Base-by-base conservation (phyloP, 2,888 invertebrate genomes). In the Poecilus cupreus region DNA sequence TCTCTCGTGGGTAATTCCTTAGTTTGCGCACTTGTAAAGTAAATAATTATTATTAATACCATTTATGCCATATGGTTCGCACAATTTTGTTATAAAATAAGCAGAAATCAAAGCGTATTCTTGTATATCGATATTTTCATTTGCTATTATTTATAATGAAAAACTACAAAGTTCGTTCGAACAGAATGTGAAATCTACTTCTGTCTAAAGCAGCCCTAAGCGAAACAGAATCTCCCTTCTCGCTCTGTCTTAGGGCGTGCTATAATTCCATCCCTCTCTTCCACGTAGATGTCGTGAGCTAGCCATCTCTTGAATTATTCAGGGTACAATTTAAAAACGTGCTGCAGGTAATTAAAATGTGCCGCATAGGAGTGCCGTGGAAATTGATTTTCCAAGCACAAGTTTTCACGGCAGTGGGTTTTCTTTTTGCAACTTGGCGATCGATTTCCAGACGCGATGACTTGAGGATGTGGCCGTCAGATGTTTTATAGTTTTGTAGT, bases 301-400 rank as follows among this genome's bases (percentile, higher is more conserved):
- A 57, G 76, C 46, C 75, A 43, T 64, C 78, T 64, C 46, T 24
- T 78, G 78, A 78, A 80, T 80, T 39, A 80, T 80, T 80, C 80
- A 80, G 72, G 60, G 57, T 72, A 80, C 80, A 74, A 80, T 80
- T 80, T 74, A 80, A 80, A 80, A 80, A 80, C 80, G 72, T 80
- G 80, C 80, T 57, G 74, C 74, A 72, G 80, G 80, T 80, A 80
- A 80, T 80, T 80, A 80, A 80, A 80, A 80, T 79, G 74, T 80
- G 60, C 72, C 74, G 80, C 80, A 80, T 80, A 74, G 80, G 60
- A 80, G 80, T 74, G 72, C 80, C 43, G 46, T 72, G 74, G 43
- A 80, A 80, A 80, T 80, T 80, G 80, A 80, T 80, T 80, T 80
- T 74, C 74, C 72, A 43, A 37, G 26, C 51, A 51, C 11, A 75